phyloP scores from a whole-genome alignment of 2,888 invertebrate genomes.

The Pseudococcus viburni region DNA sequence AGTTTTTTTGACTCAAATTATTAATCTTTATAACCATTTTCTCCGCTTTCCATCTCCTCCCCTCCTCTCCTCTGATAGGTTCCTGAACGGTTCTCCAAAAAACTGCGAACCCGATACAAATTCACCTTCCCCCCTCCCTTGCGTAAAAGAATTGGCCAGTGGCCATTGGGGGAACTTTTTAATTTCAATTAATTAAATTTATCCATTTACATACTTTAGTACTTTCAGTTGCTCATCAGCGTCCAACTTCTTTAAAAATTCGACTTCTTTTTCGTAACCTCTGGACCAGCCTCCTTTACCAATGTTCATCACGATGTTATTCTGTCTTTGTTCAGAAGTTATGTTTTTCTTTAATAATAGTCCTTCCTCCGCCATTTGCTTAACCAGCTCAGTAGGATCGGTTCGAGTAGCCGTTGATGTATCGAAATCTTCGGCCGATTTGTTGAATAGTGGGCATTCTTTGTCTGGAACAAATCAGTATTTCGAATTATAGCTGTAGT shows the following conservation, averaged over 20 bases:
- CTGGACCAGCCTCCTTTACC: conserved; percentile 25
- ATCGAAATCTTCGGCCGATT: conserved; percentile 78
- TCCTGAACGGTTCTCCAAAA: too few relatives aligned
- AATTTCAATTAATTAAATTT: not conserved
- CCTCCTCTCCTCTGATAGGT: too few relatives aligned
- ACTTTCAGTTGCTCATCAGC: conserved; percentile 62
- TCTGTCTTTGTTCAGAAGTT: conserved; percentile 72
- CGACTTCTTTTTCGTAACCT: conserved; percentile 65
- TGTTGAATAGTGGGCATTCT: conserved; percentile 92
- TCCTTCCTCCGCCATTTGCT: conserved; percentile 94
- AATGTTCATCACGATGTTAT: conserved; percentile 68
- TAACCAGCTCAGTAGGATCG: conserved; percentile 74
- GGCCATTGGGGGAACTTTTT: too few relatives aligned
- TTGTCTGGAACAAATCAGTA: conserved; percentile 77
- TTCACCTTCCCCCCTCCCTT: too few relatives aligned
- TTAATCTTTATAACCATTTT: too few relatives aligned
- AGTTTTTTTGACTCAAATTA: not conserved
- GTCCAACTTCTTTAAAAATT: conserved; percentile 45
- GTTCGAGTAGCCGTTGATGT: conserved; percentile 74
- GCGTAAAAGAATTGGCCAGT: too few relatives aligned
- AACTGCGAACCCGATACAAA: too few relatives aligned
- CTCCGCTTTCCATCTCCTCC: too few relatives aligned
- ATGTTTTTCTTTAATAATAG: conserved; percentile 85
- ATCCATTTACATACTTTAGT: conserved; percentile 36
- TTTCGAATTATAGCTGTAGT: not conserved